Evolutionary conservation across 2,113 vertebrate species (phyloP).

Genomic region (Lota lota): DNA sequence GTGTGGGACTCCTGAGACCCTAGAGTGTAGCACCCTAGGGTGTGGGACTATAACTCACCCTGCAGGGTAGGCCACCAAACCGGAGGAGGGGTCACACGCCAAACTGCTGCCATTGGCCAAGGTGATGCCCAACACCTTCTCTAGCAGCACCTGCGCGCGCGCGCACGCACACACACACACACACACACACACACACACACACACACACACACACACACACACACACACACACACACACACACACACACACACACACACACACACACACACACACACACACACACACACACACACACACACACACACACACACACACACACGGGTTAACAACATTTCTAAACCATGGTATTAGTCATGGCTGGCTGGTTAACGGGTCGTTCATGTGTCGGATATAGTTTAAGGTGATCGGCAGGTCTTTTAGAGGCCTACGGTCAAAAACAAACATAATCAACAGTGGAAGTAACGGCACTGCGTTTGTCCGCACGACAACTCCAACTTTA

Average conservation of each 20-base stretch:
- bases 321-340: no score
- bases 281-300: not conserved
- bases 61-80: constrained; percentile 82
- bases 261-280: not conserved
- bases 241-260: constrained; percentile 1
- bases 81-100: constrained; percentile 80
- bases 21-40: not conserved
- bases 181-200: not conserved
- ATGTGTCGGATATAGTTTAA: no score
- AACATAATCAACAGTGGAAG: not conserved
- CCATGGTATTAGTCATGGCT: no score
- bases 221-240: not conserved
- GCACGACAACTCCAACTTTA: no score
- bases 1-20: not conserved
- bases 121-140: constrained; percentile 85
- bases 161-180: not conserved
- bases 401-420: no score
- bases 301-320: constrained; percentile 1
- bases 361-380: no score
- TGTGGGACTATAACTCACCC: constrained; percentile 72
- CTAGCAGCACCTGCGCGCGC: constrained; percentile 75
- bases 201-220: not conserved
- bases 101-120: constrained; percentile 76
- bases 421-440: no score
- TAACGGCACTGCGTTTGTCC: not conserved